Percentiles rank a stretch among this genome's conserved stretches.
These are phyloP conservation scores for Pterocles burchelli DNA, from an alignment of 2,113 vertebrate species.

Conservation along the genomic window DNA sequence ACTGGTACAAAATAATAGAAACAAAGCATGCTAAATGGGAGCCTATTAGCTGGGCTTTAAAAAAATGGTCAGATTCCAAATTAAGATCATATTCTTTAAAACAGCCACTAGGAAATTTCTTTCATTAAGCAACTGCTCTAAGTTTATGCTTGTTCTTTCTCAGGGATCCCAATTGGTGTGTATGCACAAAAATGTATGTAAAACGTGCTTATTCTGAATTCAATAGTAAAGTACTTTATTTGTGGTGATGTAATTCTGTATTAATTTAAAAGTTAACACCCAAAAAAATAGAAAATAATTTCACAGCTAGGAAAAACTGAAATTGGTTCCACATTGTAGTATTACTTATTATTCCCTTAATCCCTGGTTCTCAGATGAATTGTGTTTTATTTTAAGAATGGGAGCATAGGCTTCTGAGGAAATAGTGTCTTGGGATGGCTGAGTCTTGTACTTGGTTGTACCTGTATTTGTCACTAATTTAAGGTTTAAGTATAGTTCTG, in stretches of 20 bases:
- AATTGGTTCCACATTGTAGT: not conserved
- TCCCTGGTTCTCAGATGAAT: not conserved
- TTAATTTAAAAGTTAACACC: not conserved
- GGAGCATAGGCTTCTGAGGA: not conserved
- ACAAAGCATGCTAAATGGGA: not conserved
- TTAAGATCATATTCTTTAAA: not conserved
- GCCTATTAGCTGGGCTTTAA: not conserved
- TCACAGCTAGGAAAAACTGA: not conserved
- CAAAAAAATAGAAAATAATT: not conserved
- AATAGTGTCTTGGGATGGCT: not conserved
- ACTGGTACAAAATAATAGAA: not conserved
- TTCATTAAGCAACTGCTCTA: not conserved
- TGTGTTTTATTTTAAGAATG: not conserved
- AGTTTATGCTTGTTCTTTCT: not conserved
- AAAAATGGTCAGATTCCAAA: not conserved
- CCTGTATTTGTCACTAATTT: not conserved
- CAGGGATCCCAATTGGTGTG: not conserved
- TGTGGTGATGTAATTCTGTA: not conserved
- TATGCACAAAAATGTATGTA: accelerated
- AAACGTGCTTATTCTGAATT: not conserved
- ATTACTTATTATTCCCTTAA: not conserved
- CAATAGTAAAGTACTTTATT: not conserved
- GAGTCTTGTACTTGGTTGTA: not conserved
- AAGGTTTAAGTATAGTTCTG: not conserved
- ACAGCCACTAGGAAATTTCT: not conserved